Evolutionary conservation across 2,888 invertebrate genomes (phyloP).

Genomic region (Mythimna pallens): DNA sequence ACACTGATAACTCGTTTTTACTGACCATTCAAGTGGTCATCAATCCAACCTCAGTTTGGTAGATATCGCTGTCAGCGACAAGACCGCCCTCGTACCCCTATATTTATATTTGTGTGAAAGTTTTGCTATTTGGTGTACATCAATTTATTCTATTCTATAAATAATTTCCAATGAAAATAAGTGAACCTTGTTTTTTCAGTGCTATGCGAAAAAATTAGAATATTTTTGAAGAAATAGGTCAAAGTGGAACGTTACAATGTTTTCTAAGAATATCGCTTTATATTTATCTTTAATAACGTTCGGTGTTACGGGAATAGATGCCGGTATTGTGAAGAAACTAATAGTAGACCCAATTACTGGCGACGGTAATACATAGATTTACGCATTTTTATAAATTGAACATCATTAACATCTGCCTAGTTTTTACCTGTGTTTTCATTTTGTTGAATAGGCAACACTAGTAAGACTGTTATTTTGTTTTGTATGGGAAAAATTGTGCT

Average conservation of each 20-base stretch:
- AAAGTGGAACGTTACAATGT: conserved; percentile 31
- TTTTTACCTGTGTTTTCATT: not conserved
- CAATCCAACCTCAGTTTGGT: no score
- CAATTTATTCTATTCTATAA: not conserved
- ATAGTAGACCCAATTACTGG: conserved; percentile 28
- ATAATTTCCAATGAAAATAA: not conserved
- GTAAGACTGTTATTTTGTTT: no score
- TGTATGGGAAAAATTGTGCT: no score
- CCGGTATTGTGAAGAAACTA: conserved; percentile 8
- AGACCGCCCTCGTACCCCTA: no score
- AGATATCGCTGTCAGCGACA: no score
- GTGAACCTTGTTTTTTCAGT: not conserved
- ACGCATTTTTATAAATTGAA: not conserved
- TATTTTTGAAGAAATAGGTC: conserved; percentile 25
- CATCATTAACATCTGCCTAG: not conserved
- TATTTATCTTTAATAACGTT: conserved; percentile 50
- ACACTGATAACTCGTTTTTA: not conserved
- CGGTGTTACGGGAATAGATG: conserved; percentile 27
- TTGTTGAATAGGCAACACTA: not conserved
- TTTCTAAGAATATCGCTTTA: conserved; percentile 34
- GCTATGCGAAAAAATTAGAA: not conserved
- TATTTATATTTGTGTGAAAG: no score
- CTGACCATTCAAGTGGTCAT: no score
- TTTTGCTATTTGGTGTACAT: no score
- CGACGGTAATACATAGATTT: conserved; percentile 38